Evolutionary conservation across 2,113 vertebrate species (phyloP).

Genomic region (Bettongia penicillata): DNA sequence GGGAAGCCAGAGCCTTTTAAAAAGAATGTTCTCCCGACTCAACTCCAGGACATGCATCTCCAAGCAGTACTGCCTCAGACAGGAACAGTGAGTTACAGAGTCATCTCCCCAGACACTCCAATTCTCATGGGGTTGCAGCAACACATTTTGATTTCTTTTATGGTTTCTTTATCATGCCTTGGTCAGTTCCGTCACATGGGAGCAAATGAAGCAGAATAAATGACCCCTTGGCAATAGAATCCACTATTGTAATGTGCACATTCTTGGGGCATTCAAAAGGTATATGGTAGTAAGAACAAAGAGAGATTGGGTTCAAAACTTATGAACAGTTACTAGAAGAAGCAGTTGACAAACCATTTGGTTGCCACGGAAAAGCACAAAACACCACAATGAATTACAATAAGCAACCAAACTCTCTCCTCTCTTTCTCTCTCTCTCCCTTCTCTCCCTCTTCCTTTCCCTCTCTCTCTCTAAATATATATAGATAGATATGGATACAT

Average conservation of each 20-base stretch:
- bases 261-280: neutral
- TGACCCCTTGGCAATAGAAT: conserved; percentile 30
- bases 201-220: neutral
- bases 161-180: neutral
- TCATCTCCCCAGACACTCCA: neutral
- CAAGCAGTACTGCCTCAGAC: conserved; percentile 37
- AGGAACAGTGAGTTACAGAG: conserved; percentile 14
- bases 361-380: conserved; percentile 23
- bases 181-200: neutral
- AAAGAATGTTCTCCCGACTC: conserved; percentile 48
- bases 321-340: neutral
- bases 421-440: neutral
- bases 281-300: neutral
- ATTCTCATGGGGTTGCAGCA: neutral
- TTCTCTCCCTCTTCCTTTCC: neutral
- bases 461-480: neutral
- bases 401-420: neutral
- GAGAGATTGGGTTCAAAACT: conserved; percentile 15
- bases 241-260: neutral
- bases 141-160: neutral
- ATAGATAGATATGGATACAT: neutral
- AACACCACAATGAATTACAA: conserved; percentile 12
- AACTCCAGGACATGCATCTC: conserved; percentile 4
- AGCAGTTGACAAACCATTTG: neutral
- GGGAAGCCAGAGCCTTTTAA: conserved; percentile 57